A percentile compares a stretch with the other conserved stretches of the same genome.
phyloP scores from a whole-genome alignment of 2,888 invertebrate species.

The Chelonus formosanus region DNA sequence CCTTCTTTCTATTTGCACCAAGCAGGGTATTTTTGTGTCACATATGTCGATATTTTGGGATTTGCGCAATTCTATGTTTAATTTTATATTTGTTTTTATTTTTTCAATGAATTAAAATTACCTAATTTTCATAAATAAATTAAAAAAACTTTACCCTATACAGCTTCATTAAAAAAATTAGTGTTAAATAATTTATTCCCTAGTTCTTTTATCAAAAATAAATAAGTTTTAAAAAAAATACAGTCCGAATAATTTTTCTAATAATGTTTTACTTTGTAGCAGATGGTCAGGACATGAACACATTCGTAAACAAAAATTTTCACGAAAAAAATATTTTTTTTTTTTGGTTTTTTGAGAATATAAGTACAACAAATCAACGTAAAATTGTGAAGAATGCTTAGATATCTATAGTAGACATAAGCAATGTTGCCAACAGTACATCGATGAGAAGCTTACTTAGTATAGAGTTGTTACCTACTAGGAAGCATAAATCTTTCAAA shows the following conservation, averaged over 20 bases:
- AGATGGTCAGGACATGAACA: too few relatives aligned
- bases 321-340: conserved; percentile 33
- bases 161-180: too few relatives aligned
- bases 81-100: not conserved
- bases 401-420: conserved; percentile 11
- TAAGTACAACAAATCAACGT: conserved; percentile 36
- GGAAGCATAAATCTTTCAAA: conserved; percentile 18
- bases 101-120: not conserved
- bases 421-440: not conserved
- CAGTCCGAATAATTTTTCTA: too few relatives aligned
- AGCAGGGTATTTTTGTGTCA: conserved; percentile 25
- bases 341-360: conserved; percentile 20
- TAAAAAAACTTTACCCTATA: too few relatives aligned
- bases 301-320: too few relatives aligned
- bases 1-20: conserved; percentile 35
- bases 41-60: conserved; percentile 49
- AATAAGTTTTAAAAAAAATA: too few relatives aligned
- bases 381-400: conserved; percentile 25
- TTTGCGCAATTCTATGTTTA: conserved; percentile 51
- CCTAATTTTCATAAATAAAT: too few relatives aligned
- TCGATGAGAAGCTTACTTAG: conserved; percentile 13
- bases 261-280: too few relatives aligned
- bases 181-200: too few relatives aligned
- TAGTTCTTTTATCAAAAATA: too few relatives aligned
- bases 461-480: conserved; percentile 1